Evolutionary conservation across 2,113 vertebrate species (phyloP), one percentile per base, ranked within the genome.

Genomic region (Triplophysa siluroides): DNA sequence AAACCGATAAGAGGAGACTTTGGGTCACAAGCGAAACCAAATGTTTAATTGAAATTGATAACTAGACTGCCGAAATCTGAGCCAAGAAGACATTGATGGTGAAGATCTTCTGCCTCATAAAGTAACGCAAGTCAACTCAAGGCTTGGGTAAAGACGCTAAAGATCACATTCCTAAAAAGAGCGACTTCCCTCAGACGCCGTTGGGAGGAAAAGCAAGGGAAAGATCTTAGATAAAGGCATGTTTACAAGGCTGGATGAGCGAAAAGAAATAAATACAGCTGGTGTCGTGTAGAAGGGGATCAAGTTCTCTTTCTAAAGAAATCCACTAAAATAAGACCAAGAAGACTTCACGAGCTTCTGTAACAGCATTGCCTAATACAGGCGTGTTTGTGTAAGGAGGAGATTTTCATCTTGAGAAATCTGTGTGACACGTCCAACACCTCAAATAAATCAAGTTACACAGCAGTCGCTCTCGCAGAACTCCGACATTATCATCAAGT

Each of bases 391-490:
- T 56, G 50, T 38, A 19, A 16, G 24, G 21, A 24, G 23, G 18
- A 72, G 26, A 29, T 41, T 56, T 72, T 54, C 11, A 7, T 33
- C 68, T 70, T 70, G 45, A 29, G 47, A 71, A 70, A 54, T 70
- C 45, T 54, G 26, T 54, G 14, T 56, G 50, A 71, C 68, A 50
- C 18, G 7, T 38, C 23, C 19, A 54, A 18, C 3, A 8, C 13
- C 45, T 54, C 45, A 0, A 69, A 69, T 19, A 64, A 21, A 19
- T 66, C 24, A 43, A 60, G 26, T 29, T 18, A 12, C 58, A 62
- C 74, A 77, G 78, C 33, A 84, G 76, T 50, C 56, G 68, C 77
- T 63, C 47, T 24, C 84, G 70, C 81, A 70, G 77, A 88, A 90
- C 87, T 88, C 86, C 64, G 83, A 38, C 33, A 38, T 29, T 29